phyloP scores from a whole-genome alignment of 2,113 vertebrate species.

The Heterocephalus glaber region DNA sequence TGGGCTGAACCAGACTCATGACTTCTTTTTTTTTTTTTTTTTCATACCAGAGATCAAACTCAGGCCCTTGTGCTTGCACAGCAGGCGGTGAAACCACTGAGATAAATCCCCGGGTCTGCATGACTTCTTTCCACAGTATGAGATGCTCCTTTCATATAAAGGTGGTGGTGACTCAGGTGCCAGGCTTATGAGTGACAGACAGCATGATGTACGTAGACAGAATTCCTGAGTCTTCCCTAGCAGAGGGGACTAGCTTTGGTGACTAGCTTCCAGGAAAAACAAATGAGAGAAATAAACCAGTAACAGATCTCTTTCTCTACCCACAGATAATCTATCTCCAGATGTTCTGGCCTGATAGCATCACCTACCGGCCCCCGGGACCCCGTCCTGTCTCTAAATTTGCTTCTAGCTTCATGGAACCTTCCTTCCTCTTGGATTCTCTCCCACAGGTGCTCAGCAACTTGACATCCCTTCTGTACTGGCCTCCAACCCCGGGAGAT shows the following conservation, averaged over 20 bases:
- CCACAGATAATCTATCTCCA: not conserved
- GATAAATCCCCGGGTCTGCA: too few relatives aligned
- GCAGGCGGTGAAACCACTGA: too few relatives aligned
- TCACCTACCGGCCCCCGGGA: not conserved
- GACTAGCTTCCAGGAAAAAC: not conserved
- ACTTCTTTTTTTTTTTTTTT: too few relatives aligned
- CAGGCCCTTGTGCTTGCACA: too few relatives aligned
- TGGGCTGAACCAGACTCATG: not conserved
- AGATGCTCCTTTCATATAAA: not conserved
- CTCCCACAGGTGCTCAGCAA: not conserved
- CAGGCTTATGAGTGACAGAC: not conserved
- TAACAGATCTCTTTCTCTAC: not conserved
- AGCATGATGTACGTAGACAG: too few relatives aligned
- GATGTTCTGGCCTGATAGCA: not conserved
- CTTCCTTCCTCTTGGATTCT: not conserved
- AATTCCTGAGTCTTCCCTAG: too few relatives aligned
- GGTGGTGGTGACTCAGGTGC: not conserved
- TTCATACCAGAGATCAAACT: too few relatives aligned
- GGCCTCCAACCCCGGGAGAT: conserved; percentile 46
- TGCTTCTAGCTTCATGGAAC: not conserved
- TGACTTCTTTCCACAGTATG: conserved; percentile 36
- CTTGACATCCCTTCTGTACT: conserved; percentile 42
- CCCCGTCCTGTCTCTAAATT: not conserved
- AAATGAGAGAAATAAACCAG: not conserved
- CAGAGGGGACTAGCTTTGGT: not conserved